These are phyloP conservation scores for Erebia palarica DNA, from an alignment of 2,888 invertebrate genomes.

Conservation along the genomic window DNA sequence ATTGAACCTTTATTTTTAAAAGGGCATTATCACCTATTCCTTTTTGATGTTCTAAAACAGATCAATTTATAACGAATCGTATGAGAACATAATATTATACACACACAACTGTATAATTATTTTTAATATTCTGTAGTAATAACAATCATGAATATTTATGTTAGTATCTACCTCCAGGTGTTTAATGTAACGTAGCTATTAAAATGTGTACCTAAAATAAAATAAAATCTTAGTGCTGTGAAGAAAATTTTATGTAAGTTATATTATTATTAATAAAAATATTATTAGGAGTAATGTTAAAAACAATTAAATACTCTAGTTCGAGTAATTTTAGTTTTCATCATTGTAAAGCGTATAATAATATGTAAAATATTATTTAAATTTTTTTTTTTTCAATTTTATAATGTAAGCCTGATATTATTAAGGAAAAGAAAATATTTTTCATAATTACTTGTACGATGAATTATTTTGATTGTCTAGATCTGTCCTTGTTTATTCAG, in stretches of 20 bases:
- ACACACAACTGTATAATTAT: not conserved
- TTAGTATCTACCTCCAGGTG: not conserved
- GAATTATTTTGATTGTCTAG: no score
- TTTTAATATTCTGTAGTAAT: not conserved
- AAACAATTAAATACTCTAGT: not conserved
- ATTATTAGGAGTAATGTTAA: constrained; percentile 1
- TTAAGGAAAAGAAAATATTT: not conserved
- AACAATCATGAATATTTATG: not conserved
- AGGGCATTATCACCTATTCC: no score
- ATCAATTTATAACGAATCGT: no score
- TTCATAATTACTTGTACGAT: no score
- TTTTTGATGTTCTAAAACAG: no score
- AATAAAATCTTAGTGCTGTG: constrained; percentile 17
- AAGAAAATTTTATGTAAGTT: constrained; percentile 6
- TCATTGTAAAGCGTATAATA: not conserved
- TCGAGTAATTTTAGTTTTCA: not conserved
- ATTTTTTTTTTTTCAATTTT: no score
- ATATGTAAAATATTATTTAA: no score
- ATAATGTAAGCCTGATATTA: not conserved
- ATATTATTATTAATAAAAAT: not conserved
- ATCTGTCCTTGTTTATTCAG: no score
- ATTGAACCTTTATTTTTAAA: no score
- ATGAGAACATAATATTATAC: not conserved
- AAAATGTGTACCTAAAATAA: constrained; percentile 13
- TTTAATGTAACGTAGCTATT: constrained; percentile 8